Evolutionary conservation across 2,888 invertebrate genomes (phyloP).

Genomic region (Eilema depressum): DNA sequence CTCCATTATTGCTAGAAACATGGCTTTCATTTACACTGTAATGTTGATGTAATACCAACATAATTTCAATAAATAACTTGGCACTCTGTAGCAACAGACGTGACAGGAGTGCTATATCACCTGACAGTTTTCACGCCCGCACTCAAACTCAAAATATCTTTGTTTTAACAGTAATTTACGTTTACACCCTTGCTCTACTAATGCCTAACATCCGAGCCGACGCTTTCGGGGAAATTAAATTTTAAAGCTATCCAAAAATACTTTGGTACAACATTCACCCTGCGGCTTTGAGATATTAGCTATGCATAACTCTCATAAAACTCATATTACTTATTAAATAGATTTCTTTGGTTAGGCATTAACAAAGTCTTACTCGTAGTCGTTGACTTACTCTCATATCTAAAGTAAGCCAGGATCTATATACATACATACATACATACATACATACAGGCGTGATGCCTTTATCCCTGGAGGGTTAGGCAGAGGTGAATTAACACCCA

Average conservation of each 20-base stretch:
- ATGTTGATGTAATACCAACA: constrained; percentile 11
- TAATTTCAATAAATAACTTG: constrained; percentile 4
- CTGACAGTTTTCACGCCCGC: constrained; percentile 57
- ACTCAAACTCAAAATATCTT: constrained; percentile 53
- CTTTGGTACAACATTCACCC: constrained; percentile 36
- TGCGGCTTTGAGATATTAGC: constrained; percentile 42
- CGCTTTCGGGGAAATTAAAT: constrained; percentile 57
- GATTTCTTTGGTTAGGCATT: constrained; percentile 40
- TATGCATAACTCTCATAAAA: constrained; percentile 46
- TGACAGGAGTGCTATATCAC: constrained; percentile 22
- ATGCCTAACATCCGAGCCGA: constrained; percentile 48
- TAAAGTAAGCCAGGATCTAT: constrained; percentile 22
- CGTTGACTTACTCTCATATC: constrained; percentile 20
- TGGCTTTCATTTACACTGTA: not conserved
- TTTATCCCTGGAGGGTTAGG: too few species aligned
- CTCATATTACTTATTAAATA: constrained; percentile 43
- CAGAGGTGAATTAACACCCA: too few species aligned
- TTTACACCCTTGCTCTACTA: constrained; percentile 36
- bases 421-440: too few species aligned
- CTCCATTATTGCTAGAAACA: not conserved
- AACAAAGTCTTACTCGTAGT: constrained; percentile 28
- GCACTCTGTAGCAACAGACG: not conserved
- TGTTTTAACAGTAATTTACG: constrained; percentile 54
- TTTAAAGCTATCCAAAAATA: constrained; percentile 56
- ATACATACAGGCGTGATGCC: too few species aligned